A percentile compares a stretch with the other conserved stretches of the same genome.
These are phyloP conservation scores for Vombatus ursinus DNA, from an alignment of 2,113 vertebrate genomes.

Conservation along the genomic window DNA sequence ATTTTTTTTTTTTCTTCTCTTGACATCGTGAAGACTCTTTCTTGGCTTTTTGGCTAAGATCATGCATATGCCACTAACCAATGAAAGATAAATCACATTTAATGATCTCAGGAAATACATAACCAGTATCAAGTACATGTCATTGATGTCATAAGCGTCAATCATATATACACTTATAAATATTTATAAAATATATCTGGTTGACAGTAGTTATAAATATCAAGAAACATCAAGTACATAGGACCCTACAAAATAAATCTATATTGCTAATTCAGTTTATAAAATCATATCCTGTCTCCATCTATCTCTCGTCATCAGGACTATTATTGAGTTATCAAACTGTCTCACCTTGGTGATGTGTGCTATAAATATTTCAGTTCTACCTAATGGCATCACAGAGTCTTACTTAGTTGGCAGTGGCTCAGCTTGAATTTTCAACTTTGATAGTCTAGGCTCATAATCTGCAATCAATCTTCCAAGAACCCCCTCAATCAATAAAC, in stretches of 20 bases:
- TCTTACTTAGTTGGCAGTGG: not conserved
- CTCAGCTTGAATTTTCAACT: no score
- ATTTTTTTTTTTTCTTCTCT: no score
- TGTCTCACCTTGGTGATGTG: not conserved
- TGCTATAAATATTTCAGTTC: not conserved
- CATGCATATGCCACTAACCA: not conserved
- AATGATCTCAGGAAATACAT: not conserved
- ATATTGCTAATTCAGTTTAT: not conserved
- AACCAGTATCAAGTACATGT: not conserved
- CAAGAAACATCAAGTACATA: not conserved
- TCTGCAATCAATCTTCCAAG: not conserved
- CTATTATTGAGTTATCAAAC: not conserved
- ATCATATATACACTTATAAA: not conserved
- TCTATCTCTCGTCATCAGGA: not conserved
- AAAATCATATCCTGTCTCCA: not conserved
- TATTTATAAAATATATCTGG: not conserved
- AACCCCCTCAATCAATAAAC: not conserved
- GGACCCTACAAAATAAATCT: not conserved
- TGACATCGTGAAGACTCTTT: not conserved
- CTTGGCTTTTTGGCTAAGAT: not conserved
- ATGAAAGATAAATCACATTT: not conserved
- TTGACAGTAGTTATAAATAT: not conserved
- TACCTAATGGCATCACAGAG: not conserved
- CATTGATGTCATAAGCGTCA: not conserved
- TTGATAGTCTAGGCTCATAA: not conserved